phyloP scores from a whole-genome alignment of 2,888 invertebrate species.

The Agonopterix heracliana region DNA sequence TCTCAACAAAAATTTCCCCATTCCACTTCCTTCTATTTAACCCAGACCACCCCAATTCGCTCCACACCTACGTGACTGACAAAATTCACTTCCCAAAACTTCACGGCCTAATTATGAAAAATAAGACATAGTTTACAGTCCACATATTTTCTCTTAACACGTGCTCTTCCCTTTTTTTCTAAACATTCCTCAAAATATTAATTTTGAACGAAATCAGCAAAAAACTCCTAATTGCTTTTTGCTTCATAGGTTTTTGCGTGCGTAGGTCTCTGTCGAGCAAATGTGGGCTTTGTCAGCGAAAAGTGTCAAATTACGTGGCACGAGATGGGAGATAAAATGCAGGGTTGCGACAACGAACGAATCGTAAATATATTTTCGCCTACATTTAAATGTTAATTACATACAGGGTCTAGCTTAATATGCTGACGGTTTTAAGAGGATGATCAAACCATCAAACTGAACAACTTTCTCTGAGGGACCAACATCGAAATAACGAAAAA shows the following conservation, averaged over 20 bases:
- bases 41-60: constrained; percentile 49
- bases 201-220: constrained; percentile 53
- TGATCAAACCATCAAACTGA: no score
- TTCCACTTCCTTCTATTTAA: constrained; percentile 18
- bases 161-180: constrained; percentile 46
- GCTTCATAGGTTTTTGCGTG: constrained; percentile 58
- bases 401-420: no score
- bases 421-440: no score
- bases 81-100: constrained; percentile 43
- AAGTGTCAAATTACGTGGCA: constrained; percentile 75
- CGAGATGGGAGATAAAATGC: constrained; percentile 61
- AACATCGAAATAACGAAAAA: no score
- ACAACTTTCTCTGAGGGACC: no score
- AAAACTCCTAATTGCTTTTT: constrained; percentile 73
- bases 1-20: neutral
- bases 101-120: constrained; percentile 72
- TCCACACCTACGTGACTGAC: constrained; percentile 15
- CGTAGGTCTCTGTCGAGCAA: constrained; percentile 54
- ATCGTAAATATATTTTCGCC: no score
- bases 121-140: constrained; percentile 68
- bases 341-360: constrained; percentile 39
- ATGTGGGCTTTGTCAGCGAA: constrained; percentile 73
- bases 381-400: constrained; percentile 5
- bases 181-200: constrained; percentile 65
- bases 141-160: constrained; percentile 63